Base-by-base conservation (phyloP, 2,113 vertebrate species). In the Rhegmatorhina hoffmannsi region DNA sequence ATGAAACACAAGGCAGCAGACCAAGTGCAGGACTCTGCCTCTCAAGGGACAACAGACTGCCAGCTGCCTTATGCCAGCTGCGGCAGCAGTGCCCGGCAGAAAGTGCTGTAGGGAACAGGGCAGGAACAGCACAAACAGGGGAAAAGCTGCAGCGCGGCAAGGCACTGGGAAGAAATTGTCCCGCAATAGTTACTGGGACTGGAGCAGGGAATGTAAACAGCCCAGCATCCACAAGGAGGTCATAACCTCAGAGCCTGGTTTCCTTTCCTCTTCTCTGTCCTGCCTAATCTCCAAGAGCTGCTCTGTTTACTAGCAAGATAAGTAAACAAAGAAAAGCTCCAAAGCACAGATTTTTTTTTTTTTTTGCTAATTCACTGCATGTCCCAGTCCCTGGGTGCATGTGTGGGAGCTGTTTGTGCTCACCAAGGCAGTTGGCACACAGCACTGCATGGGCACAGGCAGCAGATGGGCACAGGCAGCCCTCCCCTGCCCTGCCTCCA, bases 131-230 rank as follows among this genome's bases (percentile, higher is more conserved):
- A 2, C 1, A 2, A 87, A 87, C 0, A 50, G 33, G 63, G 62
- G 69, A 66, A 86, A 83, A 59, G 28, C 49, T 63, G 60, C 72
- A 81, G 90, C 8, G 82, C 64, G 76, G 69, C 64, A 78, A 40
- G 26, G 36, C 0, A 0, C 49, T 72, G 90, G 64, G 90, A 78
- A 93, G 67, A 91, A 92, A 64, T 52, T 56, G 73, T 40, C 73
- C 76, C 0, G n/a, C 60, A 84, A 47, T 47, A 67, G 80, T 74
- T 81, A 75, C 40, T 93, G 91, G 55, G 94, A 91, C 62, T 4
- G 5, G 72, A 92, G 73, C 72, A 85, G 95, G 84, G 96, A 97
- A 96, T 95, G 89, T 97, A 96, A 97, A 97, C 96, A 96, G 85
- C 43, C 62, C 58, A 62, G 84, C 56, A 74, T 82, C 89, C 84